Base-by-base conservation (phyloP, 2,113 vertebrate genomes). In the Takifugu flavidus region DNA sequence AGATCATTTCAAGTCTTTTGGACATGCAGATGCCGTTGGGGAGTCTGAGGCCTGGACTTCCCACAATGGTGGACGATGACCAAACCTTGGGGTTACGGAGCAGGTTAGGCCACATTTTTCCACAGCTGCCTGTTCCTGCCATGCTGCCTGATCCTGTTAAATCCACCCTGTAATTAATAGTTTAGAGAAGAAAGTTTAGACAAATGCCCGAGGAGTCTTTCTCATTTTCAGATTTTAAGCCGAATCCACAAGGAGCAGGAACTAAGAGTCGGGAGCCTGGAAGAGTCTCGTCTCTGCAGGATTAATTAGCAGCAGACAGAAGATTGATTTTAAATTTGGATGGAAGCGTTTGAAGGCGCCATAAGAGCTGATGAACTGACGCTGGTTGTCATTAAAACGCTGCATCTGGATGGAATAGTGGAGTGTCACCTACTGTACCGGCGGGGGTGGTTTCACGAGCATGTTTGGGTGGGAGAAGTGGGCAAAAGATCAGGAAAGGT, bases 1-100 rank as follows among this genome's bases (percentile, higher is more conserved):
- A 57, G 77, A 80, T 83, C 67, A 79, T 75, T 79, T 75, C 60
- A 77, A 81, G 73, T 77, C 66, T 28, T 65, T 56, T 67, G 74
- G 76, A 76, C n/a, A 27, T 65, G 81, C 56, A 68, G 66, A 77
- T 69, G 20, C 20, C 20, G 20, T 20, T 20, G 20, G 20, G 20
- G 20, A 20, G 20, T 20, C 20, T 20, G 28, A 72, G 68, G 70
- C 80, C 62, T 2, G 31, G 34, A 70, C 47, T 74, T 80, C 66
- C 68, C 59, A 51, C 52, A 72, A 45, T n/a, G 27, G 1, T 72
- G 75, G 65, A 66, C 2, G 26, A 13, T 12, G 7, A 70, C 56
- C 3, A 51, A 49, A 46, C 15, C 6, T 25, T 31, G 65, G 20
- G 43, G 61, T 10, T 11, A 3, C 25, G 8, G 14, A 14, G 13